Base-by-base conservation (phyloP, 2,888 invertebrate genomes). In the Yponomeuta evonymella region DNA sequence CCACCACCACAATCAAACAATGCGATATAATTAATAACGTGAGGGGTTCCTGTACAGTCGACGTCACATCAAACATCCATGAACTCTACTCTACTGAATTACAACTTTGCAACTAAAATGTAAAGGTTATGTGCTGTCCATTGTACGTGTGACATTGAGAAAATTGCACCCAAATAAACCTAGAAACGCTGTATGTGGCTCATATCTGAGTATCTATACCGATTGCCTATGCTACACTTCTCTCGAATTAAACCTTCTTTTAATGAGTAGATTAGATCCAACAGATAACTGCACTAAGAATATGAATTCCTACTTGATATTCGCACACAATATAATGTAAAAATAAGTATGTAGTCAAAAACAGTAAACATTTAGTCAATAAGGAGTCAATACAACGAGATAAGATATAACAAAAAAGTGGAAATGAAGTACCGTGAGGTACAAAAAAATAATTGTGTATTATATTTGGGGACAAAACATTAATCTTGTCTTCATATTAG, bases 401-500 rank as follows among this genome's bases (percentile, higher is more conserved):
- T 43, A 43, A 5, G 8, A 43, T 1, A 43, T 43, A 8, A 43
- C 6, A 33, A 33, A 33, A 33, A 33, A 33, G 5, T 33, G 23
- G 0, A 33, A 33, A 4, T 5, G 1, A 33, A 33, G 33, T 33
- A 43, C 43, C 43, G 9, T 43, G 43, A 43, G 43, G 43, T 43
- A 43, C 43, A 43, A 43, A 43, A 33, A 43, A 43, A 43, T 43
- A 43, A 36, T 8, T 43, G 6, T 43, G 1, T 43, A 43, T 43
- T 69, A 48, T 67, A 70, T 72, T 70, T 72, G 70, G 72, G 70
- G 70, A 36, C 64, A 67, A 71, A 70, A 70, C 72, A 72, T 72
- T 72, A 72, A 72, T 72, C 72, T 72, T 67, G 58, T 67, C 72
- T 70, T 72, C 72, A 72, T 63, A 70, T 70, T 67, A 62, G 68